Conservation (phyloP, 2,113 vertebrate species). For the Chloroceryle aenea region DNA sequence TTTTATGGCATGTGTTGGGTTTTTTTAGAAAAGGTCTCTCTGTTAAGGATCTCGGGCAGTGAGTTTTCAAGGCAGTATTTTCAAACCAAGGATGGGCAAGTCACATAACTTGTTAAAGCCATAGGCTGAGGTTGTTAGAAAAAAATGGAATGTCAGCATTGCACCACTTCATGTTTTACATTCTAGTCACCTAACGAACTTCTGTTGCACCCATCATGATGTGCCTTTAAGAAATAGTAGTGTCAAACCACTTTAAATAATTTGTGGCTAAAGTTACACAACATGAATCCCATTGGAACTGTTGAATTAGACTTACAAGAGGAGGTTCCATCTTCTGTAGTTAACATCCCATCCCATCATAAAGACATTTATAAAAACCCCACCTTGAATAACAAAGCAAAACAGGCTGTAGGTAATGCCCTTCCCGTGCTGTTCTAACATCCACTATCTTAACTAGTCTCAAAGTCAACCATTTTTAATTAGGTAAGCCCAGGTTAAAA, state of each 20-base stretch:
- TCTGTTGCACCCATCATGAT: not conserved
- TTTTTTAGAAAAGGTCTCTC: not conserved
- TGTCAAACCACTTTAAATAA: not conserved
- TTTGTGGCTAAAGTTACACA: not conserved
- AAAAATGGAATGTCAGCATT: not conserved
- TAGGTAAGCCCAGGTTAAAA: not conserved
- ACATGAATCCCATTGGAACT: not conserved
- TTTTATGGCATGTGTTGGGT: not conserved
- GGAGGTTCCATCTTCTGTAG: not conserved
- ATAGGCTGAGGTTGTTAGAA: not conserved
- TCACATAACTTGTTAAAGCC: not conserved
- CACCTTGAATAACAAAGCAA: not conserved
- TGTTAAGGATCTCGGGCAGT: not conserved
- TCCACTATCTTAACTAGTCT: not conserved
- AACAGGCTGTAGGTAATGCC: not conserved
- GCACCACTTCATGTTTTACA: not conserved
- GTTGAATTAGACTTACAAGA: not conserved
- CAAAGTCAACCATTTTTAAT: not conserved
- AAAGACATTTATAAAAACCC: not conserved
- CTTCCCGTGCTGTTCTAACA: not conserved
- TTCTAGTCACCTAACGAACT: not conserved
- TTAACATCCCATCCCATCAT: not conserved
- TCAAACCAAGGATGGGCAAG: not conserved
- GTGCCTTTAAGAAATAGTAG: not conserved
- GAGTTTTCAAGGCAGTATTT: slow-evolving; percentile 18